A percentile compares a stretch with the other conserved stretches of the same genome.
These are phyloP conservation scores for Barbus barbus DNA, from an alignment of 2,113 vertebrate genomes.

Conservation along the genomic window DNA sequence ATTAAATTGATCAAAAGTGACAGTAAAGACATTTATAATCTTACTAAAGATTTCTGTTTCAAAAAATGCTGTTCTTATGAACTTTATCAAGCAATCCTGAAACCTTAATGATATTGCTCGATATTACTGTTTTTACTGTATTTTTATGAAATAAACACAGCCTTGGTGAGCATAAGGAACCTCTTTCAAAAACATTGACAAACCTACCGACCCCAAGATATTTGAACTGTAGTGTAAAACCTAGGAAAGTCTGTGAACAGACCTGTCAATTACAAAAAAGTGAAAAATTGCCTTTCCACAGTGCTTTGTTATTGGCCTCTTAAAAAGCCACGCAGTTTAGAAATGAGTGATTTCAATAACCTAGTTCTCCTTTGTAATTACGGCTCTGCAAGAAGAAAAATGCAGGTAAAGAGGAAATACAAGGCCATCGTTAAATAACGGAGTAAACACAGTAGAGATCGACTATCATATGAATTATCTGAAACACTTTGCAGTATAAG, in stretches of 20 bases:
- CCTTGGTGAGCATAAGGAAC: no score
- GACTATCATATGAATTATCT: no score
- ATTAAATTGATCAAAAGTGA: no score
- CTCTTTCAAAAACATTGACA: no score
- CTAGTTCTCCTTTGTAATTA: constrained; percentile 26
- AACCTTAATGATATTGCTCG: no score
- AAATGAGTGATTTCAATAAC: neutral
- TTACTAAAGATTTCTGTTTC: no score
- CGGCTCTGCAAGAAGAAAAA: neutral
- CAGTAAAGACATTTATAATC: no score
- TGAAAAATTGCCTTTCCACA: neutral
- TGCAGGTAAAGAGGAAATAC: neutral
- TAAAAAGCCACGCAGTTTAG: neutral
- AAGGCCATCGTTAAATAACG: neutral
- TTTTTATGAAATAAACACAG: no score
- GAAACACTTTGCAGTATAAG: no score
- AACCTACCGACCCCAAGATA: neutral
- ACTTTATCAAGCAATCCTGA: no score
- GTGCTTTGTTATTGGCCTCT: neutral
- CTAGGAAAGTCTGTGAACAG: neutral
- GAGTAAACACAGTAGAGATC: neutral
- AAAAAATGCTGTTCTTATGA: no score
- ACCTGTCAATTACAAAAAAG: neutral
- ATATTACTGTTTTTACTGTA: no score
- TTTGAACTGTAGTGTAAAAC: neutral